These are phyloP conservation scores for Stenodera caucasica DNA, from an alignment of 2,888 invertebrate genomes.

Conservation along the genomic window DNA sequence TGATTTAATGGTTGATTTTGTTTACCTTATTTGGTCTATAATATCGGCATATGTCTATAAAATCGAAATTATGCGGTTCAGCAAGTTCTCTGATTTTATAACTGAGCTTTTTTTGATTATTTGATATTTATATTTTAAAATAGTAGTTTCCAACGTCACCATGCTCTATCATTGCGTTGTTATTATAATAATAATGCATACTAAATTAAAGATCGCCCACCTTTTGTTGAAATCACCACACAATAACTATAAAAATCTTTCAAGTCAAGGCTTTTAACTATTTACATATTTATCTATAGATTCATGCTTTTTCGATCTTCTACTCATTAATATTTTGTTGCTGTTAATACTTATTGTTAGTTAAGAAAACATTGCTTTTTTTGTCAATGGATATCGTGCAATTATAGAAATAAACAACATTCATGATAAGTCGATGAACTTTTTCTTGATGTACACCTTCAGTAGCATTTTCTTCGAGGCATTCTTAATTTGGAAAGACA, in stretches of 20 bases:
- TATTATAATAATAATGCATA: conserved; percentile 2
- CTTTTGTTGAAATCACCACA: conserved; percentile 3
- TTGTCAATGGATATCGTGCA: conserved; percentile 12
- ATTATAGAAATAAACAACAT: conserved; percentile 30
- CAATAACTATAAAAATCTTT: not conserved
- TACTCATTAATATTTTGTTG: not conserved
- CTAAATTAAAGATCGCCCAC: conserved; percentile 9
- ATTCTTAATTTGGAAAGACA: conserved; percentile 45
- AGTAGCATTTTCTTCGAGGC: conserved; percentile 34
- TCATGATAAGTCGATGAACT: conserved; percentile 36
- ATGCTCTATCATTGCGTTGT: not conserved
- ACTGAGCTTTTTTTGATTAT: not conserved
- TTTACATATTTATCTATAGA: conserved; percentile 3
- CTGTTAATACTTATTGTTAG: not conserved
- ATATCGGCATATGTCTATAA: not conserved
- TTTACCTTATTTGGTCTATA: conserved; percentile 1
- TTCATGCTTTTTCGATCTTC: not conserved
- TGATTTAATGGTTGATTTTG: conserved; percentile 8
- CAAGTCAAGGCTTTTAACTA: not conserved
- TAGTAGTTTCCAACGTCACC: not conserved
- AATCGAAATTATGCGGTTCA: not conserved
- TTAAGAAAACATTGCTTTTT: not conserved
- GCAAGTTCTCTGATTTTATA: conserved; percentile 1
- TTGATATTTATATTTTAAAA: not conserved
- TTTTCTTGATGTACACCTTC: conserved; percentile 9